phyloP scores from a whole-genome alignment of 2,797 vertebrate genomes.

The Acanthurus leucopareius region DNA sequence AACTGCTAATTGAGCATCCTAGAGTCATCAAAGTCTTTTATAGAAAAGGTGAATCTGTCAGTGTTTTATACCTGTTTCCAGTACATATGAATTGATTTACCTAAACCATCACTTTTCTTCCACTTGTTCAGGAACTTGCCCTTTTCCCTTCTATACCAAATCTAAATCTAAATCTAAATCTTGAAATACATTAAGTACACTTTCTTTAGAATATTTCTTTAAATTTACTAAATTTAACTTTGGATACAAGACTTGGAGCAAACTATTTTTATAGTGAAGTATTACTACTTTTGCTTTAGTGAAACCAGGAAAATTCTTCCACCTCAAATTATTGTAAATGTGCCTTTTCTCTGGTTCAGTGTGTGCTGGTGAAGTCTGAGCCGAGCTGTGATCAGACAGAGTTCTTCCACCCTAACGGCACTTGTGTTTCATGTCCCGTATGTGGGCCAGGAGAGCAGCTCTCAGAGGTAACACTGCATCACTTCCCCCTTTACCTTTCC shows the following conservation, averaged over 20 bases:
- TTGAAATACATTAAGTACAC: no score
- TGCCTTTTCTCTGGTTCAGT: slow-evolving; percentile 54
- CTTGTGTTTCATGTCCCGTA: slow-evolving; percentile 66
- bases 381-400: slow-evolving; percentile 69
- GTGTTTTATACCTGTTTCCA: neutral
- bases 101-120: no score
- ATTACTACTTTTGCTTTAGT: neutral
- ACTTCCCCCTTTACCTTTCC: fast-evolving
- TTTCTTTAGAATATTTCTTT: neutral
- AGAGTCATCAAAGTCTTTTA: neutral
- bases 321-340: neutral
- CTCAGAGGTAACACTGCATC: slow-evolving; percentile 60
- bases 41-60: neutral
- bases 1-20: neutral
- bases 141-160: no score
- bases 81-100: no score
- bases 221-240: neutral
- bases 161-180: no score
- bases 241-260: neutral
- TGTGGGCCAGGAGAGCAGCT: slow-evolving; percentile 76
- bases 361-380: slow-evolving; percentile 47
- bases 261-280: neutral
- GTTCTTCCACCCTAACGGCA: slow-evolving; percentile 70
- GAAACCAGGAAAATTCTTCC: neutral
- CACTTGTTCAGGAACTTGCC: no score